Conservation (phyloP, 2,113 vertebrate species). For the Eulacestoma nigropectus region DNA sequence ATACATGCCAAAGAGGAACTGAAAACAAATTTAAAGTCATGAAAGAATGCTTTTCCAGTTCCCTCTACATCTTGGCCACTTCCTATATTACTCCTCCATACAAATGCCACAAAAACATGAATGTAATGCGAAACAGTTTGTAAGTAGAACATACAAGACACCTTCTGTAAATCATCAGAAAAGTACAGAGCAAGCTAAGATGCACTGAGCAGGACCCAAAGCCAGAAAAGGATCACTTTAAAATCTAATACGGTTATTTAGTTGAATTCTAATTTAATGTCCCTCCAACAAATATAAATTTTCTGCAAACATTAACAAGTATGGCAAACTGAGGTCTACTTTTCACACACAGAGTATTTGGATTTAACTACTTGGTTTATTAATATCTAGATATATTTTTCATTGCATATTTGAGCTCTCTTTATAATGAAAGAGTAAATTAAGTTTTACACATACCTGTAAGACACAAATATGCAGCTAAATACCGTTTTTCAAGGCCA, state of each 20-base stretch:
- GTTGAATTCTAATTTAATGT: background rate
- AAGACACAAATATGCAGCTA: constrained; percentile 89
- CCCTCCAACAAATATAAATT: background rate
- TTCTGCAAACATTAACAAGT: background rate
- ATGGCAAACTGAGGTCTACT: background rate
- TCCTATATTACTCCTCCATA: background rate
- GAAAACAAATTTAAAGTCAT: background rate
- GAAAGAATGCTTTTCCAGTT: background rate
- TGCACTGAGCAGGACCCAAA: background rate
- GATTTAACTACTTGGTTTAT: background rate
- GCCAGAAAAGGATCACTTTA: background rate
- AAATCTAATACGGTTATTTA: background rate
- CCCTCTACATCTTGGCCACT: background rate
- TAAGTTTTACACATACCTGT: constrained; percentile 78
- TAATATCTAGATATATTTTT: background rate
- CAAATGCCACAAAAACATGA: background rate
- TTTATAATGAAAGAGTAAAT: background rate
- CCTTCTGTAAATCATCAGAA: background rate
- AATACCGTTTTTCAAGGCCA: constrained; percentile 89
- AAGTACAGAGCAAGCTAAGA: background rate
- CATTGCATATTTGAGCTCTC: background rate
- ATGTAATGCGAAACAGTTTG: background rate
- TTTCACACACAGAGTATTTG: background rate
- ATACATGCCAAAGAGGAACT: background rate
- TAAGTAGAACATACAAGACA: background rate